A percentile compares a stretch with the other conserved stretches of the same genome.
Evolutionary conservation across 2,113 vertebrate genomes (phyloP).

Genomic region (Podocnemis expansa): DNA sequence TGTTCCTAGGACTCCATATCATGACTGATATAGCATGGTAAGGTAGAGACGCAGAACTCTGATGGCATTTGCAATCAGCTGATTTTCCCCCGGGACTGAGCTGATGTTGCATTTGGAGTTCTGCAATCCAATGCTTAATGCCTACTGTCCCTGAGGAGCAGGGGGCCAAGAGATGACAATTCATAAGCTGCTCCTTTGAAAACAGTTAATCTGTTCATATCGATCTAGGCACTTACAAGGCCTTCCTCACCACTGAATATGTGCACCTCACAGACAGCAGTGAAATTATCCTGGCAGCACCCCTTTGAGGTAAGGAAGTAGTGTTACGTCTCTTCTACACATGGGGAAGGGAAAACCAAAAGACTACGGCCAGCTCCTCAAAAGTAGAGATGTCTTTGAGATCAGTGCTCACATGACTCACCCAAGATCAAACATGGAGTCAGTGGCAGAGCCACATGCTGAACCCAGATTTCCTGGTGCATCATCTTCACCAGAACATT

Average conservation of each 20-base stretch:
- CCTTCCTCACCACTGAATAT: neutral
- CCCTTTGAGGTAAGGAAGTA: accelerated
- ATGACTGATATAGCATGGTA: accelerated
- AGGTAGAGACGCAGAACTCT: neutral
- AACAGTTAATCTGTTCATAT: neutral
- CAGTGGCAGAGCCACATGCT: neutral
- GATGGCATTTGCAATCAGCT: neutral
- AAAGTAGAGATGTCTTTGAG: neutral
- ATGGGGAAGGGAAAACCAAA: neutral
- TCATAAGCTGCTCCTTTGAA: neutral
- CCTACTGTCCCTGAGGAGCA: neutral
- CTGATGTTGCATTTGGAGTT: neutral
- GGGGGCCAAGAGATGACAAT: accelerated
- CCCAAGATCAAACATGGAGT: neutral
- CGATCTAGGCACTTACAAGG: neutral
- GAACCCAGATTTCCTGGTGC: accelerated
- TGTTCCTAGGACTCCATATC: neutral
- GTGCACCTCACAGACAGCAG: too few relatives aligned
- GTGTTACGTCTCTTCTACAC: accelerated
- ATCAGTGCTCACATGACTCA: neutral
- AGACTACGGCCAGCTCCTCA: neutral
- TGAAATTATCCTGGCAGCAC: accelerated
- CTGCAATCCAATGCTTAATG: neutral
- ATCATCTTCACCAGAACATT: neutral
- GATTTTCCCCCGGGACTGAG: neutral